Evolutionary conservation across 2,888 invertebrate genomes (phyloP).

Genomic region (Leptopterna dolabrata): DNA sequence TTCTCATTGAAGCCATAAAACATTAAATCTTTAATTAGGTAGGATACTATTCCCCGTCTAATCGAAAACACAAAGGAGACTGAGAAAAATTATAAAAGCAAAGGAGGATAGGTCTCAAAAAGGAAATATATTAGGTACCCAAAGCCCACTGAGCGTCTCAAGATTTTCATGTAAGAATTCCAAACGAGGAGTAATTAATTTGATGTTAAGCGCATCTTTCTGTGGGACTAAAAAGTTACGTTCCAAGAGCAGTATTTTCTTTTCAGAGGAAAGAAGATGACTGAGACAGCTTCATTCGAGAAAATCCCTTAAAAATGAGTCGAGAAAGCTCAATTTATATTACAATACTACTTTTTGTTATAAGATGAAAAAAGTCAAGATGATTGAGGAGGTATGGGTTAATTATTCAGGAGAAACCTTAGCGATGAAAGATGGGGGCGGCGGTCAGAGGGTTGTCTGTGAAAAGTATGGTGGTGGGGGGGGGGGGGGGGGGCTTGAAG

Average conservation of each 20-base stretch:
- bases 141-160: not conserved
- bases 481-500: not conserved
- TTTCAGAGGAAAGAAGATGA: not conserved
- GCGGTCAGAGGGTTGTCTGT: not conserved
- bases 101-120: not conserved
- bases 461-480: not conserved
- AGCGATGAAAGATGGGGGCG: not conserved
- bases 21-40: not conserved
- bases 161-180: not conserved
- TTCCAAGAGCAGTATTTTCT: not conserved
- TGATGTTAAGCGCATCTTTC: not conserved
- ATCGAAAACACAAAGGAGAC: not conserved
- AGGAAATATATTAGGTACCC: not conserved
- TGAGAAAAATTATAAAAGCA: not conserved
- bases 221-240: not conserved
- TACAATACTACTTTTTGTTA: not conserved
- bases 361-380: not conserved
- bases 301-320: not conserved
- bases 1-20: not conserved
- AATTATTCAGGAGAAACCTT: slow-evolving; percentile 3
- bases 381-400: not conserved
- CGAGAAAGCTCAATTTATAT: not conserved
- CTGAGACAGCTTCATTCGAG: not conserved
- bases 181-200: not conserved
- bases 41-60: not conserved